Evolutionary conservation across 1,140 invertebrate genomes (phyloP).

Genomic region (Drosophila orena): DNA sequence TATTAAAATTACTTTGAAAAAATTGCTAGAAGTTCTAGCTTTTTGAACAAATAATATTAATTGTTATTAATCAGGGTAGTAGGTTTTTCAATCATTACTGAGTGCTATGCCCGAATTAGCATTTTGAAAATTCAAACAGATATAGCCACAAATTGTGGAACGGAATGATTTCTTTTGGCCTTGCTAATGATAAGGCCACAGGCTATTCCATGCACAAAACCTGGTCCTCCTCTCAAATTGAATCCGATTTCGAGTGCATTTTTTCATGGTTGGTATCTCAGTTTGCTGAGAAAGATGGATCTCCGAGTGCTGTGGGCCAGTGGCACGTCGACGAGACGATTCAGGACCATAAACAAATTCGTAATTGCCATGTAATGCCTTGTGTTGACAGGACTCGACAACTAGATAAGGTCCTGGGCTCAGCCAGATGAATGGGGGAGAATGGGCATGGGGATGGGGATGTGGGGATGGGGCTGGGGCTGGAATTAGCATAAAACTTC

Average conservation of each 20-base stretch:
- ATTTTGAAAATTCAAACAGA: background rate
- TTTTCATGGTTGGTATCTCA: conserved; percentile 1
- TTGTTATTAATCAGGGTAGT: too few relatives aligned
- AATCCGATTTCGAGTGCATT: conserved; percentile 9
- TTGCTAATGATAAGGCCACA: background rate
- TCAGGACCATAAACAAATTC: conserved; percentile 73
- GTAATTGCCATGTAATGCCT: conserved; percentile 80
- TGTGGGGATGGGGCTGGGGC: conserved; percentile 16
- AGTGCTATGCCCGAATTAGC: too few relatives aligned
- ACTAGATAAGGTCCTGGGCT: conserved; percentile 62
- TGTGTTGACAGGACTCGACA: conserved; percentile 78
- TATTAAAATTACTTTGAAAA: background rate
- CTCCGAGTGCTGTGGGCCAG: conserved; percentile 26
- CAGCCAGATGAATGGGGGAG: conserved; percentile 20
- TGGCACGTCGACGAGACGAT: conserved; percentile 50
- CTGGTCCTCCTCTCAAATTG: conserved; percentile 1
- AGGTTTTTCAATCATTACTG: too few relatives aligned
- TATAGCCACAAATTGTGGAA: background rate
- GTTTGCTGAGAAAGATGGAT: conserved; percentile 16
- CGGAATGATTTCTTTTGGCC: background rate
- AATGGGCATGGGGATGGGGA: background rate
- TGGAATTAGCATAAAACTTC: conserved; percentile 81
- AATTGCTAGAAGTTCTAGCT: too few relatives aligned
- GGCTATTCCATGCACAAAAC: conserved; percentile 1
- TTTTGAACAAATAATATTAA: too few relatives aligned